phyloP scores from a whole-genome alignment of 2,888 invertebrate species.

The Sphecodes monilicornis region DNA sequence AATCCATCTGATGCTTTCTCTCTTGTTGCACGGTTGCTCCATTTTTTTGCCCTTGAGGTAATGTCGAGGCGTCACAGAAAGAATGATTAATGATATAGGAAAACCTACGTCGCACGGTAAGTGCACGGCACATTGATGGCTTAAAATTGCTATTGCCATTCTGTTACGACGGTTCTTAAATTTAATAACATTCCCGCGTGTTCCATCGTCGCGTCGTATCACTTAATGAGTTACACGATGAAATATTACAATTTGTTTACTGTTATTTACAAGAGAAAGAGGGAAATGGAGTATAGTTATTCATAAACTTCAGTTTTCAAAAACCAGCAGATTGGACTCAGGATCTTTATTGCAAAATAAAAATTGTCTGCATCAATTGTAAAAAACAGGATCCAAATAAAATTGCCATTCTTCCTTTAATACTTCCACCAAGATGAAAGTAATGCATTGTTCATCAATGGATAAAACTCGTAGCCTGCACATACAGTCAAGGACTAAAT shows the following conservation, averaged over 20 bases:
- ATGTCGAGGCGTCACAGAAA: not conserved
- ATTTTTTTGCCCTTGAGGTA: not conserved
- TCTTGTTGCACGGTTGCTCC: not conserved
- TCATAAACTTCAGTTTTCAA: not conserved
- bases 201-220: not conserved
- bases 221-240: not conserved
- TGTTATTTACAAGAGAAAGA: not conserved
- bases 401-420: no score
- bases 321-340: no score
- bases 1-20: conserved; percentile 12
- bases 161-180: not conserved
- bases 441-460: no score
- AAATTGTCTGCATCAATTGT: no score
- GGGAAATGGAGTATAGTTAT: not conserved
- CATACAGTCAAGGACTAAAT: no score
- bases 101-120: not conserved
- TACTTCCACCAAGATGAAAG: no score
- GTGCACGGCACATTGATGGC: not conserved
- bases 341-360: no score
- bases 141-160: not conserved
- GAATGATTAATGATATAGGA: not conserved
- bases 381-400: no score
- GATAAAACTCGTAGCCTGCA: no score
- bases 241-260: not conserved
- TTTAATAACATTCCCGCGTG: not conserved